Base-by-base conservation (phyloP, 2,888 invertebrate genomes). In the Galerucella calmariensis region DNA sequence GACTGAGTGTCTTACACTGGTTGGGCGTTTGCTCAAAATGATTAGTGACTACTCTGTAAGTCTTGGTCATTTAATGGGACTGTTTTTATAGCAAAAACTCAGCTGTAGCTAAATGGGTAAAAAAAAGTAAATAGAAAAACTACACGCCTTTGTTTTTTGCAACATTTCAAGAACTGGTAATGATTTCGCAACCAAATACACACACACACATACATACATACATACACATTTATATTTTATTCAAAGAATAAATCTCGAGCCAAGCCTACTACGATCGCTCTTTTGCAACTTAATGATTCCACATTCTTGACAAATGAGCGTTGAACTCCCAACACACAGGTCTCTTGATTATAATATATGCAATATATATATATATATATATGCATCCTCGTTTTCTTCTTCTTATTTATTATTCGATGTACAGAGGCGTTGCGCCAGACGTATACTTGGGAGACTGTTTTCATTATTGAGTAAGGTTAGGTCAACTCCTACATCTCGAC, bases 221-320 rank as follows among this genome's bases (percentile, higher is more conserved):
- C 63, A 66, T 46, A 59, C 48, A 72, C 72, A 66, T 56, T 72
- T 72, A 72, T 72, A 72, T 66, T 72, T 72, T 72, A 72, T 72
- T 72, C 72, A 48, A 56, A 16, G 71, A 66, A 71, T 71, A 71
- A 66, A 71, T 71, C 51, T 65, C 10, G 48, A 58, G 74, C 74
- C 74, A 74, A 74, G 74, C 74, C 74, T 74, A 66, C 69, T 65
- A 61, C 66, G 72, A 65, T 20, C 56, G 67, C 48, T 66, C 71
- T 74, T 74, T 71, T 71, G 74, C 74, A 74, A 74, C 46, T 71
- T 74, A 74, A 74, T 71, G 74, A 74, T 74, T 74, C 74, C 67
- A 74, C 74, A 74, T 74, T 74, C 74, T 74, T 61, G 61, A 63
- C 70, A 74, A 74, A 71, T 74, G 74, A 74, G 44, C 71, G 70